These are phyloP conservation scores for Neodiprion virginianus DNA, from an alignment of 1,140 invertebrate genomes.

Conservation along the genomic window DNA sequence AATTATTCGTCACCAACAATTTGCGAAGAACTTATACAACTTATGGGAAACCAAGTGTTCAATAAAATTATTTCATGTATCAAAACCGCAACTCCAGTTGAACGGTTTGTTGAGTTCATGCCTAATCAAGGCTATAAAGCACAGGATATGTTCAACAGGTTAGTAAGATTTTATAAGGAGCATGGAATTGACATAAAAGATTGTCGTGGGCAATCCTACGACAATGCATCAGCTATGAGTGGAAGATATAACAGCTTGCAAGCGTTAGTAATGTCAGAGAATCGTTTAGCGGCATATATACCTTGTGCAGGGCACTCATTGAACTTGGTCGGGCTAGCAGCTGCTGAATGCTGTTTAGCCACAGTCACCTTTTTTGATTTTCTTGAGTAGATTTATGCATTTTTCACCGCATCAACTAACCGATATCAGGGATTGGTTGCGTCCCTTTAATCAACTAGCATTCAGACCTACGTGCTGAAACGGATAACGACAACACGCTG, in stretches of 20 bases:
- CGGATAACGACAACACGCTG: background rate
- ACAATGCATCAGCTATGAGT: conserved; percentile 47
- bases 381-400: conserved; percentile 22
- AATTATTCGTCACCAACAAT: conserved; percentile 24
- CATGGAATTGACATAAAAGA: conserved; percentile 42
- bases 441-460: background rate
- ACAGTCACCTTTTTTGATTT: conserved; percentile 25
- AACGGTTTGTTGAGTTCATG: conserved; percentile 31
- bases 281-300: conserved; percentile 33
- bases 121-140: conserved; percentile 32
- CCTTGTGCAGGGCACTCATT: conserved; percentile 42
- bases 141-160: conserved; percentile 30
- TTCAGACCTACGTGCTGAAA: background rate
- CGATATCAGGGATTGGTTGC: background rate
- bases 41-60: background rate
- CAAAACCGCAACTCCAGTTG: conserved; percentile 15
- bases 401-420: background rate
- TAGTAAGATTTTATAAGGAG: conserved; percentile 39
- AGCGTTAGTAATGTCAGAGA: conserved; percentile 34
- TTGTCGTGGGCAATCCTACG: conserved; percentile 46
- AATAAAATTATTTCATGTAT: conserved; percentile 25
- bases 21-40: conserved; percentile 16
- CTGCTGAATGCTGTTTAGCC: conserved; percentile 29
- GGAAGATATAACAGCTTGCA: conserved; percentile 44
- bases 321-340: conserved; percentile 37